These are phyloP conservation scores for Orthosia gothica DNA, from an alignment of 2,888 invertebrate species.

Conservation along the genomic window DNA sequence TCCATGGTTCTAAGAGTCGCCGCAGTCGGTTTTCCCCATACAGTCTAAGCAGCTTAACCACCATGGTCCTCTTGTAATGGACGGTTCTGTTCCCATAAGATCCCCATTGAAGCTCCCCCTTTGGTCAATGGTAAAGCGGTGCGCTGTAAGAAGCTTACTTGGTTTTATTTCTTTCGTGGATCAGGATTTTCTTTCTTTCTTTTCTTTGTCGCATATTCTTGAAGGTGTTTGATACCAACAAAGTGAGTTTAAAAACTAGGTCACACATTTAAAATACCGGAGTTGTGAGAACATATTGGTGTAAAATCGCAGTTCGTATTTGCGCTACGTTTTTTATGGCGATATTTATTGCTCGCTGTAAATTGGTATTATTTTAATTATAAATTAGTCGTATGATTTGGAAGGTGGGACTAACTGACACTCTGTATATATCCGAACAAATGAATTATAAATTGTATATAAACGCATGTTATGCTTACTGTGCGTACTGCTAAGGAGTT, in stretches of 20 bases:
- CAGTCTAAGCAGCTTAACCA: conserved; percentile 51
- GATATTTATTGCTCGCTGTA: no score
- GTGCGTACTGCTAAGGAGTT: no score
- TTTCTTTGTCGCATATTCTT: conserved; percentile 11
- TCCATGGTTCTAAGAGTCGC: not conserved
- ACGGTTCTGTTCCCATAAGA: conserved; percentile 25
- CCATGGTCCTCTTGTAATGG: conserved; percentile 3
- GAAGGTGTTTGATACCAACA: not conserved
- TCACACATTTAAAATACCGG: no score
- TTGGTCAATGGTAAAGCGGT: conserved; percentile 11
- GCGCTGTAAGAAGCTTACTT: conserved; percentile 23
- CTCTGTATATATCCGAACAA: no score
- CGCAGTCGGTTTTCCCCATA: conserved; percentile 3
- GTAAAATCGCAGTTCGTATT: no score
- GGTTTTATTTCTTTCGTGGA: conserved; percentile 17
- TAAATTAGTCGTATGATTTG: no score
- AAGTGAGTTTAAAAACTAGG: not conserved
- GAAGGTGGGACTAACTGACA: no score
- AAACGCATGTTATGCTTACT: no score
- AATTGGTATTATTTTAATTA: no score
- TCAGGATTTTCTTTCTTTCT: conserved; percentile 4
- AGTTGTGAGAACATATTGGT: no score
- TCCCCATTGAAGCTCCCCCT: conserved; percentile 29
- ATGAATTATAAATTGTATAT: no score
- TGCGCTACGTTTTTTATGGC: no score